phyloP scores from a whole-genome alignment of 2,888 invertebrate genomes.

The Petrolisthes cinctipes region DNA sequence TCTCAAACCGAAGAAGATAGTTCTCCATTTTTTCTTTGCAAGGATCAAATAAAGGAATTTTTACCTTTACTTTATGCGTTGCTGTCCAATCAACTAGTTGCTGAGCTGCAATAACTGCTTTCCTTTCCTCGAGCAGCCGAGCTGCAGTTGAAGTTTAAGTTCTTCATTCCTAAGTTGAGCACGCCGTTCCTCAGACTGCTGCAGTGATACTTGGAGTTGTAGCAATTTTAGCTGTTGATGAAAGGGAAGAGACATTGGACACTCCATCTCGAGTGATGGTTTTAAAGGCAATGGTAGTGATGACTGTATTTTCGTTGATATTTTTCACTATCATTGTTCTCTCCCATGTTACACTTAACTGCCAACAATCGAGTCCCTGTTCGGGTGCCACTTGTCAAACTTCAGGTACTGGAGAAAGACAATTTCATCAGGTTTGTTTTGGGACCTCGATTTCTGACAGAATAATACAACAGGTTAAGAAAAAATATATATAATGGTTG shows the following conservation, averaged over 20 bases:
- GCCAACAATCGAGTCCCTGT: background rate
- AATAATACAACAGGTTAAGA: background rate
- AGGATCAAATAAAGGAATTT: background rate
- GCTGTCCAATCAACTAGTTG: background rate
- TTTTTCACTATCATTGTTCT: background rate
- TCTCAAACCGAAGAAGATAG: background rate
- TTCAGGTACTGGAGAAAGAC: background rate
- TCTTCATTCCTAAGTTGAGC: constrained; percentile 1
- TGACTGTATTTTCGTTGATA: background rate
- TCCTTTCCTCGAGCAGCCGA: background rate
- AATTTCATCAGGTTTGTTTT: background rate
- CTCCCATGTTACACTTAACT: background rate
- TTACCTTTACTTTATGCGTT: background rate
- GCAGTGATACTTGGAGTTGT: background rate
- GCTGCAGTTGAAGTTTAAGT: background rate
- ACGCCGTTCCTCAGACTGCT: background rate
- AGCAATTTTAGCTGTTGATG: background rate
- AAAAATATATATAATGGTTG: background rate
- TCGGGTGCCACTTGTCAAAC: background rate
- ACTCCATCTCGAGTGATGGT: background rate
- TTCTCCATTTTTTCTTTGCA: background rate
- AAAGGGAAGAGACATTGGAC: background rate
- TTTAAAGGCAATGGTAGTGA: background rate
- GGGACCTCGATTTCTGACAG: background rate
- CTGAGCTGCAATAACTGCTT: background rate